Evolutionary conservation across 2,888 invertebrate species (phyloP).

Genomic region (Tipula unca): DNA sequence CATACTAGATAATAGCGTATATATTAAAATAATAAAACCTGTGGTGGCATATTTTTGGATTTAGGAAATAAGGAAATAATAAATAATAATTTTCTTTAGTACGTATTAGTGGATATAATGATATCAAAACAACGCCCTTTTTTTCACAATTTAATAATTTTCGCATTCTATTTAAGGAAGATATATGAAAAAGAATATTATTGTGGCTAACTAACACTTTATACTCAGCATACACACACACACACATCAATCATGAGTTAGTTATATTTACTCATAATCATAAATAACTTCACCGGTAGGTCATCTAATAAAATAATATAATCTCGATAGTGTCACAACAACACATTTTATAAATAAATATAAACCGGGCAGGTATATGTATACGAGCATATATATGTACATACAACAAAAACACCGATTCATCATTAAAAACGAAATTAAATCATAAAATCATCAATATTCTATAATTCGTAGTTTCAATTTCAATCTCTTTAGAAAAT

Average conservation of each 20-base stretch:
- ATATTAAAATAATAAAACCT: too few relatives aligned
- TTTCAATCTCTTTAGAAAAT: not conserved
- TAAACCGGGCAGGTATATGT: not conserved
- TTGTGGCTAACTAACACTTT: too few relatives aligned
- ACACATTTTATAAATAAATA: not conserved
- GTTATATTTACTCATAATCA: not conserved
- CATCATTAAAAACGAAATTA: not conserved
- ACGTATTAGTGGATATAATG: too few relatives aligned
- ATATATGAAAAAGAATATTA: too few relatives aligned
- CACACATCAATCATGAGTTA: not conserved
- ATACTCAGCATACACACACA: not conserved
- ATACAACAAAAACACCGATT: not conserved
- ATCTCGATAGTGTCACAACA: not conserved
- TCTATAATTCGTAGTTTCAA: not conserved
- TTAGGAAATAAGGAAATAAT: too few relatives aligned
- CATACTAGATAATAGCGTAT: too few relatives aligned
- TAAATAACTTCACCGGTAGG: not conserved
- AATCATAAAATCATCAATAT: not conserved
- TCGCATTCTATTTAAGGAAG: too few relatives aligned
- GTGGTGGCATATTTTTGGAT: too few relatives aligned
- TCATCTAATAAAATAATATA: not conserved
- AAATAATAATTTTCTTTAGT: too few relatives aligned
- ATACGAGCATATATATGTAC: not conserved
- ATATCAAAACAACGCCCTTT: too few relatives aligned
- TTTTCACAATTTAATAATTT: too few relatives aligned